phyloP scores from a whole-genome alignment of 2,113 vertebrate genomes.

The Panthera uncia region DNA sequence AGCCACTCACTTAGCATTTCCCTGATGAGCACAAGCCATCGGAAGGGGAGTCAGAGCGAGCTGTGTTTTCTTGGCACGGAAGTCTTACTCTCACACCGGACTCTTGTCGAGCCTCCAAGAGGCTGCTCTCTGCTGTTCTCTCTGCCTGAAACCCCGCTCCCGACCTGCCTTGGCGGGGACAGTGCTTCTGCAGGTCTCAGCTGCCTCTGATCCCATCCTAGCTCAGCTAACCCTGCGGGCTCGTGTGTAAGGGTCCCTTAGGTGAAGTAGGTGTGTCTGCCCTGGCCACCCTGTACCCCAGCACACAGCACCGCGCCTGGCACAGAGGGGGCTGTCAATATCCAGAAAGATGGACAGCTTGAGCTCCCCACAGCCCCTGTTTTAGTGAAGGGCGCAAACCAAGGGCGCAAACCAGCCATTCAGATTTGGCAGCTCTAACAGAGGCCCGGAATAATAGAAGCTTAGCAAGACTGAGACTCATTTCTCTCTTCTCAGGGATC shows the following conservation, averaged over 20 bases:
- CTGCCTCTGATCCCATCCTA: background rate
- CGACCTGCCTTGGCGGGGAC: background rate
- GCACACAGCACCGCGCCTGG: background rate
- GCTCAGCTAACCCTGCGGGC: background rate
- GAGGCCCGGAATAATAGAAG: background rate
- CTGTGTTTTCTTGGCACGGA: rapidly evolving
- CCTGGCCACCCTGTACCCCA: background rate
- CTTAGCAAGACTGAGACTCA: background rate
- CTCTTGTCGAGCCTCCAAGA: background rate
- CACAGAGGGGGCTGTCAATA: background rate
- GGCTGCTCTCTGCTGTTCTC: background rate
- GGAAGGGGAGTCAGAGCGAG: background rate
- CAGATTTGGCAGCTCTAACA: background rate
- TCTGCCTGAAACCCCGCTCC: background rate
- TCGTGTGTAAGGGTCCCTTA: too few relatives aligned
- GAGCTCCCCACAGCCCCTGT: background rate
- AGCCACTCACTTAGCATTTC: background rate
- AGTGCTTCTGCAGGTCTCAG: background rate
- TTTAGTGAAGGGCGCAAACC: background rate
- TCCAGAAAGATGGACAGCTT: background rate
- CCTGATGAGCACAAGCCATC: background rate
- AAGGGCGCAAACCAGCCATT: background rate
- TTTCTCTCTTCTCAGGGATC: background rate
- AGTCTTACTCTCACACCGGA: background rate
- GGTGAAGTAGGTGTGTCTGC: background rate